These are phyloP conservation scores for Nemurella pictetii DNA, from an alignment of 2,888 invertebrate species.

Conservation along the genomic window DNA sequence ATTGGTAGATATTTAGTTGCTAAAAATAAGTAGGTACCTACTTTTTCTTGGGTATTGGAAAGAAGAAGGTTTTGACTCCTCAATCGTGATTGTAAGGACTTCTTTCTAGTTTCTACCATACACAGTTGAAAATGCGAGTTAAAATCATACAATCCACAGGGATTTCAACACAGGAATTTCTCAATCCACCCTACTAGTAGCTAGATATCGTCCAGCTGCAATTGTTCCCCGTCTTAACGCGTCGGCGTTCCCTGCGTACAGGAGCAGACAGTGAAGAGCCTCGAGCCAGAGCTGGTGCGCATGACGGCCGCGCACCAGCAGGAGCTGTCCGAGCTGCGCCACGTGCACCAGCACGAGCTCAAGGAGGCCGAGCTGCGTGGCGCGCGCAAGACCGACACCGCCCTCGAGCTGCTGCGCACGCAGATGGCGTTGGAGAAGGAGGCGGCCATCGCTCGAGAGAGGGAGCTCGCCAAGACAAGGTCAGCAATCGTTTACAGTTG, in stretches of 20 bases:
- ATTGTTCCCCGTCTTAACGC: too few relatives aligned
- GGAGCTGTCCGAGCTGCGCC: constrained; percentile 68
- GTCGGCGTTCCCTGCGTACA: constrained; percentile 48
- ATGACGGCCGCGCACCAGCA: constrained; percentile 74
- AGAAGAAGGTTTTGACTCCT: too few relatives aligned
- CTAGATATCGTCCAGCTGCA: too few relatives aligned
- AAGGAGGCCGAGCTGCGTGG: constrained; percentile 65
- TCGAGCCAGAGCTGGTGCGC: constrained; percentile 81
- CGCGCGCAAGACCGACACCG: constrained; percentile 63
- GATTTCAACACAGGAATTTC: too few relatives aligned
- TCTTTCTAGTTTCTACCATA: too few relatives aligned
- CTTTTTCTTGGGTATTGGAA: too few relatives aligned
- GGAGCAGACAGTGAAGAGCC: constrained; percentile 83
- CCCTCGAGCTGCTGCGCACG: constrained; percentile 62
- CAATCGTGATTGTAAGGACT: too few relatives aligned
- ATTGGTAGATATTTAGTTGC: too few relatives aligned
- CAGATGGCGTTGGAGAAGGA: constrained; percentile 66
- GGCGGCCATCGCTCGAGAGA: constrained; percentile 62
- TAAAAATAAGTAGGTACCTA: too few relatives aligned
- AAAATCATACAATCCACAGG: too few relatives aligned
- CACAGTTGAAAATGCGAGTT: too few relatives aligned
- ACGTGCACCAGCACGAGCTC: constrained; percentile 67
- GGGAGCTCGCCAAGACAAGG: constrained; percentile 62
- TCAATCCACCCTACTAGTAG: too few relatives aligned
- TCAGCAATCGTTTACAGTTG: constrained; percentile 44